These are phyloP conservation scores for Monodelphis domestica DNA, from an alignment of 2,797 vertebrate species.

Conservation along the genomic window DNA sequence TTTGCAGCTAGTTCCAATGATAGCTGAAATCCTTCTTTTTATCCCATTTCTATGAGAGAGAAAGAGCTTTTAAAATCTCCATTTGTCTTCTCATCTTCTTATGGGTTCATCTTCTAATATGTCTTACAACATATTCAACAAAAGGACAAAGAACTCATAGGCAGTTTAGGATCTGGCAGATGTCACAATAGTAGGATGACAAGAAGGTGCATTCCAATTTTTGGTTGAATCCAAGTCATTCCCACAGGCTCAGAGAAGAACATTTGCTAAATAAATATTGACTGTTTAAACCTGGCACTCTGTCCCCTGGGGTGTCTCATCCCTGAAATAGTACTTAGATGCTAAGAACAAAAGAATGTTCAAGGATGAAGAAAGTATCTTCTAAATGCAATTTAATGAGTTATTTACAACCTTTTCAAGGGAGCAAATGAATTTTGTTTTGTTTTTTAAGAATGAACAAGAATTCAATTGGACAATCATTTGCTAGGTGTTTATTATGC, in stretches of 20 bases:
- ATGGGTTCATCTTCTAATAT: not conserved
- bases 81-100: constrained; percentile 42
- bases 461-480: constrained; percentile 37
- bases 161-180: constrained; percentile 65
- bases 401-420: constrained; percentile 55
- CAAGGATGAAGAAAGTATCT: constrained; percentile 44
- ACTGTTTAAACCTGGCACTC: not conserved
- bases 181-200: constrained; percentile 47
- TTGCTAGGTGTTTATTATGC: not conserved
- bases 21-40: constrained; percentile 29
- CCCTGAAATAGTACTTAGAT: constrained; percentile 49
- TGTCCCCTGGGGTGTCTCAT: not conserved
- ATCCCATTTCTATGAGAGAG: not conserved
- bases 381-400: constrained; percentile 48
- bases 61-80: constrained; percentile 58
- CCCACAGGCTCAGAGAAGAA: not conserved
- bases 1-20: constrained; percentile 50
- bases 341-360: constrained; percentile 25
- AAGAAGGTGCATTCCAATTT: constrained; percentile 54
- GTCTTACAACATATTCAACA: constrained; percentile 52
- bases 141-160: constrained; percentile 66
- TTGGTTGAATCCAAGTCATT: not conserved
- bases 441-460: constrained; percentile 70
- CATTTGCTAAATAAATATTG: not conserved
- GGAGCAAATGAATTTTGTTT: constrained; percentile 72